A percentile compares a stretch with the other conserved stretches of the same genome.
Evolutionary conservation across 1,140 invertebrate species (phyloP).

Genomic region (Alviniconcha marisindica): DNA sequence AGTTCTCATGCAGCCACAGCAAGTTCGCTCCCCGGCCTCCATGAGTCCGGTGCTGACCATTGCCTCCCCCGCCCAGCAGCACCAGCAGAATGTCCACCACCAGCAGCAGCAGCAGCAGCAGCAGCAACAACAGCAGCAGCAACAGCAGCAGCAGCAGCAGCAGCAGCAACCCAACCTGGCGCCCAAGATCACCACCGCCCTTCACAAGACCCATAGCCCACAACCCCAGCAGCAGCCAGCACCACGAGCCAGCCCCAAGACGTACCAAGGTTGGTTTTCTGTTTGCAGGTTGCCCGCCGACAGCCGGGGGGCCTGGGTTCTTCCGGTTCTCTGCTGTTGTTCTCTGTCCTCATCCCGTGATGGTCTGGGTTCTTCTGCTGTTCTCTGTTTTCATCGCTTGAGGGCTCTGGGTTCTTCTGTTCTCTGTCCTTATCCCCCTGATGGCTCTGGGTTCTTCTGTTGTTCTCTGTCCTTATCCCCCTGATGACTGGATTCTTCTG

Average conservation of each 20-base stretch:
- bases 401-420: too few relatives aligned
- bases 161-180: conserved; percentile 52
- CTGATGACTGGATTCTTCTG: too few relatives aligned
- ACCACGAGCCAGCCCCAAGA: conserved; percentile 44
- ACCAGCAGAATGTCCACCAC: conserved; percentile 26
- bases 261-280: conserved; percentile 62
- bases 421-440: too few relatives aligned
- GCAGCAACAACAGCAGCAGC: conserved; percentile 36
- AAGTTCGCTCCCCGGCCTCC: conserved; percentile 51
- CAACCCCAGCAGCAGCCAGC: conserved; percentile 20
- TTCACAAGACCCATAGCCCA: conserved; percentile 48
- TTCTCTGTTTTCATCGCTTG: too few relatives aligned
- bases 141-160: conserved; percentile 18
- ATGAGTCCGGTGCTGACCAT: conserved; percentile 49
- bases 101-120: neutral
- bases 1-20: conserved; percentile 66
- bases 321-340: too few relatives aligned
- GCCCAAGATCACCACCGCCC: conserved; percentile 49
- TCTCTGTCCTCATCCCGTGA: too few relatives aligned
- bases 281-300: too few relatives aligned
- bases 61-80: conserved; percentile 19
- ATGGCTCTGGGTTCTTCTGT: too few relatives aligned
- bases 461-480: too few relatives aligned
- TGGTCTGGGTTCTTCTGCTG: too few relatives aligned
- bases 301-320: too few relatives aligned